Evolutionary conservation across 2,113 vertebrate species (phyloP).

Genomic region (Rhynchomys soricoides): DNA sequence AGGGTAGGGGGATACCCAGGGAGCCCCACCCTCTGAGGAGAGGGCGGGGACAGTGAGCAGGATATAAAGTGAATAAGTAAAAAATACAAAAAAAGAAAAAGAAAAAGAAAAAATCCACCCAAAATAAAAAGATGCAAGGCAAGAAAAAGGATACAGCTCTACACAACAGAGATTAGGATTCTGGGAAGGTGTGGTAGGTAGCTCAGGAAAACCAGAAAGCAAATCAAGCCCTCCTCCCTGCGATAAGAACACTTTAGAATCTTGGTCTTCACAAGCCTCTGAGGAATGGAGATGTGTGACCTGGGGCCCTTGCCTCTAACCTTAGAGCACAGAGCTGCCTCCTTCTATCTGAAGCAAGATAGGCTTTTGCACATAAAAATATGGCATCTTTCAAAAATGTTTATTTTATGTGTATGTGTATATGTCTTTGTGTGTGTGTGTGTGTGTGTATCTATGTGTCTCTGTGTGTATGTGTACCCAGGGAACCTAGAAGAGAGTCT

Average conservation of each 20-base stretch:
- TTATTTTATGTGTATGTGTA: background rate
- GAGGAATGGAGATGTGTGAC: background rate
- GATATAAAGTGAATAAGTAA: too few relatives aligned
- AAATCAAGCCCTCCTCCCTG: constrained; percentile 15
- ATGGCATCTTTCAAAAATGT: background rate
- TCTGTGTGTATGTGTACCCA: background rate
- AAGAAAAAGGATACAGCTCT: background rate
- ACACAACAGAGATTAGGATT: background rate
- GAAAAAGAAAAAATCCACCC: too few relatives aligned
- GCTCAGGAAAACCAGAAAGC: background rate
- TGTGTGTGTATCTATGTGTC: background rate
- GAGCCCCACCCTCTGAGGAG: too few relatives aligned
- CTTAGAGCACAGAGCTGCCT: background rate
- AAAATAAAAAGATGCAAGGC: background rate
- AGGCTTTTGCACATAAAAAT: background rate
- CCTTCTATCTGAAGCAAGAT: background rate
- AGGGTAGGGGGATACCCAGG: too few relatives aligned
- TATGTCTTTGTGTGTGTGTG: background rate
- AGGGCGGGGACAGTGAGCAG: too few relatives aligned
- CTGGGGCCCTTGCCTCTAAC: background rate
- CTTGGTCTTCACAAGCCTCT: background rate
- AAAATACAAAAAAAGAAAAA: too few relatives aligned
- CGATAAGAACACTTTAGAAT: background rate
- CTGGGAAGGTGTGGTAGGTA: background rate
- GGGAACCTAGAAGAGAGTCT: background rate